Evolutionary conservation across 1,140 invertebrate species (phyloP), one percentile per base, ranked within the genome.

Genomic region (Helicorthomorpha holstii): DNA sequence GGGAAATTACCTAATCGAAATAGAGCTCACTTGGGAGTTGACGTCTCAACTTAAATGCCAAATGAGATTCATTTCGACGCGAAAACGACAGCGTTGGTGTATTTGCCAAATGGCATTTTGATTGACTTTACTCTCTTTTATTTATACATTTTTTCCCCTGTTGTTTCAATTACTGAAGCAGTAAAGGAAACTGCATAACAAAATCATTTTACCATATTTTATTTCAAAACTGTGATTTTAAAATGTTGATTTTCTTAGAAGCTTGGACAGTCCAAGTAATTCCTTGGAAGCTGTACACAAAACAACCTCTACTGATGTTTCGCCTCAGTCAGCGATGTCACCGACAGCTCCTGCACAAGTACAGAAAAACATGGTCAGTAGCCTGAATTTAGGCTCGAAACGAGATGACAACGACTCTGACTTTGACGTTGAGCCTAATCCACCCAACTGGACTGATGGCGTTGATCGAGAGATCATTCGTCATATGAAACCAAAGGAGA

Each of bases 371-470:
- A 41, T 45, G 10, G 27, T 52, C 16, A 51, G 51, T 46, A 23
- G 52, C 2, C 16, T 34, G 51, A n/a, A 4, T 27, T 10, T 4
- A 4, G 7, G 23, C 27, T 19, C 34, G 41, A 58, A 34, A 34
- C 38, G 55, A 59, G 41, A 54, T 61, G 57, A 59, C 59, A 53
- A 63, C 61, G 79, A 89, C 71, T 84, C 81, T 64, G 77, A 92
- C 74, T 77, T 87, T 58, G 77, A 86, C 69, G 75, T 83, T 55
- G 76, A 92, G 66, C 71, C 82, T 51, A 77, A 84, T 73, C 75
- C 83, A 25, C 78, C 81, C 1, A 79, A 83, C 58, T 83, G 90
- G 82, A 81, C 85, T 54, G 82, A 83, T 57, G 77, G 78, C 49
- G 77, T 96, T 24, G 75, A 85, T 7, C 81, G 82, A 50, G 87